Percentiles rank a stretch among this genome's conserved stretches.
Conservation (phyloP, 2,888 invertebrate species). For the Tillus elongatus region DNA sequence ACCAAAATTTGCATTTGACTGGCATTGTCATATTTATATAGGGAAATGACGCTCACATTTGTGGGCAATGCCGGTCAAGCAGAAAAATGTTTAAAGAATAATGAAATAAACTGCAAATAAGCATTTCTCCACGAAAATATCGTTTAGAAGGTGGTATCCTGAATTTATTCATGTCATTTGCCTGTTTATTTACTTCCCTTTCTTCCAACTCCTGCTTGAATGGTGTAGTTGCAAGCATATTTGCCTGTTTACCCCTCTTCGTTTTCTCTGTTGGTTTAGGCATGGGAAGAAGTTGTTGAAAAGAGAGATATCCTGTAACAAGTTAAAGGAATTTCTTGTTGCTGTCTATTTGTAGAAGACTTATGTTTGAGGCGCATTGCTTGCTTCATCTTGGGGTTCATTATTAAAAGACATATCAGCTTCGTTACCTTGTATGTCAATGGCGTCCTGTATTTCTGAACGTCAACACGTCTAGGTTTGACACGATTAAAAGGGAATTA, state of each 20-base stretch:
- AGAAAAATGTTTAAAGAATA: too few relatives aligned
- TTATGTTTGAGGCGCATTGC: neutral
- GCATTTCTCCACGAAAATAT: too few relatives aligned
- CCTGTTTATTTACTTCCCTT: neutral
- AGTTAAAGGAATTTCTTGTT: too few relatives aligned
- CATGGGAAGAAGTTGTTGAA: neutral
- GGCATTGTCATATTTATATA: too few relatives aligned
- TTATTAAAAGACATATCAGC: neutral
- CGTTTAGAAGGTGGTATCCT: neutral
- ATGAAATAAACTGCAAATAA: too few relatives aligned
- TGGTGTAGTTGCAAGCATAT: slow-evolving; percentile 1
- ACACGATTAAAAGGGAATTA: too few relatives aligned
- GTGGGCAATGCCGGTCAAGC: too few relatives aligned
- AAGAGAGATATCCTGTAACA: too few relatives aligned
- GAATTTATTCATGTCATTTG: neutral
- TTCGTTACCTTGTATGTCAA: slow-evolving; percentile 1
- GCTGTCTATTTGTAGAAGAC: neutral
- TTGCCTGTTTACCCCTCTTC: neutral
- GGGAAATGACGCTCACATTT: too few relatives aligned
- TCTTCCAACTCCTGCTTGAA: slow-evolving; percentile 1
- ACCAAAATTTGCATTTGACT: too few relatives aligned
- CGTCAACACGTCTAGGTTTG: too few relatives aligned
- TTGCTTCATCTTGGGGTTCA: neutral
- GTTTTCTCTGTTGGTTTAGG: neutral
- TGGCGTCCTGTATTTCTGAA: neutral